phyloP scores from a whole-genome alignment of 2,113 vertebrate species.

The Amazona vittata region DNA sequence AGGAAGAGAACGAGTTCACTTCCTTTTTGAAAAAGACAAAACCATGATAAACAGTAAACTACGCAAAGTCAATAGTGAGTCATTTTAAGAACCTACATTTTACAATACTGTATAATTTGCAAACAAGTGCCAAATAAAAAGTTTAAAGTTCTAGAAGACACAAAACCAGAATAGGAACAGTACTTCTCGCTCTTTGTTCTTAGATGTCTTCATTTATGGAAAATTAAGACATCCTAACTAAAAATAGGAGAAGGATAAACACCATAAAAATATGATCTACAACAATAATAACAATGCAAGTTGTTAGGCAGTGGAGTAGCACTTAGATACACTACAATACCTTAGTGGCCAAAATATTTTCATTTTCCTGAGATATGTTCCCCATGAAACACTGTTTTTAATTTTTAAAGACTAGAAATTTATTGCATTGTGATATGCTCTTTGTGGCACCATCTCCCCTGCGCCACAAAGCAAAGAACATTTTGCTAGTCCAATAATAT shows the following conservation, averaged over 20 bases:
- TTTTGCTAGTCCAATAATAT: neutral
- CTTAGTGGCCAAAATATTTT: slow-evolving; percentile 13
- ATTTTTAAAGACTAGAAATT: slow-evolving; percentile 50
- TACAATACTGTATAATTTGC: neutral
- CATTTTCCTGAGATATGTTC: neutral
- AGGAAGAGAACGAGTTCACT: neutral
- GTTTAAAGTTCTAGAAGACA: neutral
- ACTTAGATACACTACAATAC: slow-evolving; percentile 7
- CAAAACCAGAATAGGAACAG: neutral
- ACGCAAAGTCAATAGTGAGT: neutral
- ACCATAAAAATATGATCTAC: slow-evolving; percentile 38
- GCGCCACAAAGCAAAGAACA: neutral
- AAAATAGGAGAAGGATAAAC: neutral
- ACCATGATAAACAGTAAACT: neutral
- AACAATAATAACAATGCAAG: slow-evolving; percentile 11
- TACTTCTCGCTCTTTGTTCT: neutral
- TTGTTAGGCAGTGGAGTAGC: neutral
- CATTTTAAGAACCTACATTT: neutral
- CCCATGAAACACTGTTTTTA: slow-evolving; percentile 22
- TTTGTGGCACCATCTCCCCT: neutral
- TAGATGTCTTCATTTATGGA: neutral
- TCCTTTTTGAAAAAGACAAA: neutral
- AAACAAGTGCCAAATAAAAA: neutral
- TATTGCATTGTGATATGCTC: neutral
- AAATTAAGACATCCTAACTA: neutral